Evolutionary conservation across 92 coral and sea anemone genomes (phyloP), one percentile per base, ranked within the genome.

Genomic region (Pocillopora meandrina): DNA sequence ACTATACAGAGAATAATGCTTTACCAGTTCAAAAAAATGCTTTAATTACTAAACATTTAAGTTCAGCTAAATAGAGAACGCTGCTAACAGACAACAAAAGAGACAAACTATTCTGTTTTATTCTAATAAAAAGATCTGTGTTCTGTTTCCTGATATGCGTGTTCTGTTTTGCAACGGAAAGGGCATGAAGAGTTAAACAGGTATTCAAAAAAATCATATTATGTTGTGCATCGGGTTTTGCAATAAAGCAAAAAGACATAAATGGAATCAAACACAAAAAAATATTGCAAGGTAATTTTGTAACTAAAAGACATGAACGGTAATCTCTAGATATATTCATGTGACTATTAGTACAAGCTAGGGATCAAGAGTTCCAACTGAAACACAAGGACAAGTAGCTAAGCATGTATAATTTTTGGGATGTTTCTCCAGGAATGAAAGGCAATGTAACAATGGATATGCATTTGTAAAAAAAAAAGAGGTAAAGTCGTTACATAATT

Each of bases 21-120:
- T 20, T 63, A 61, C 77, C 74, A 62, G 26, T 33, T 72, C 66
- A 82, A 65, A 63, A 80, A 65, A 72, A 80, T 17, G 17, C 58
- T 76, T 21, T 88, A 88, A 83, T 73, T 88, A 81, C 92, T 83
- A 88, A 88, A 91, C 80, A 59, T 83, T 68, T 84, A 56, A 56
- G 93, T 88, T 80, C 52, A 52, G 17, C 65, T 77, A n/a, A 65
- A 68, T 35, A 72, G 82, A 79, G 74, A 81, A 57, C 26, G 75
- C 65, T 42, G 81, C 83, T 10, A 49, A 63, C 71, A 79, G 84
- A 81, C 84, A 75, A 81, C 86, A 87, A 81, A 21, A 18, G 55
- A 83, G 72, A 74, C 86, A 83, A 73, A 63, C 56, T 61, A 62
- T 74, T 83, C 73, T 83, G 86, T 83, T 42, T 56, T 14, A 42